Evolutionary conservation across 2,888 invertebrate genomes (phyloP), one percentile per base, ranked within the genome.

Genomic region (Nemotelus pantherinus): DNA sequence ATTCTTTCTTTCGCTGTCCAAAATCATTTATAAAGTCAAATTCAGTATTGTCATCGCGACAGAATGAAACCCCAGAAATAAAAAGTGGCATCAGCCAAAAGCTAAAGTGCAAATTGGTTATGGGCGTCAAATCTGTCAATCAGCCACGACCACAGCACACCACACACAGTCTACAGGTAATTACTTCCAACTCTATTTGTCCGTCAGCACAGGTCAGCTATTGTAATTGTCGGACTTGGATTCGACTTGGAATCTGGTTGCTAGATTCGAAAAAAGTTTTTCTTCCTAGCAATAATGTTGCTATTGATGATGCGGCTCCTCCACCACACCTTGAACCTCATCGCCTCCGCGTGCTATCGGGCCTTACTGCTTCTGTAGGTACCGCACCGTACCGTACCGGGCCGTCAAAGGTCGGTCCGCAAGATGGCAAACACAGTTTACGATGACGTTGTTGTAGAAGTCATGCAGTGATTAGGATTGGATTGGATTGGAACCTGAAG

Each of bases 71-170:
- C 50, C n/a, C 50, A 10, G 9, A 67, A 47, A 47, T 55, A 55
- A 53, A 47, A 53, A 45, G 43, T 41, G 47, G 25, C 70, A 70
- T 70, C 41, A 43, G 7, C 57, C 57, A 58, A 58, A 74, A 50
- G 74, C 74, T 63, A 74, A 63, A 74, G 74, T 74, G 74, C 74
- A 63, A 74, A 74, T 74, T 74, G 74, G 63, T 74, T 74, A 74
- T 74, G 74, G 74, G 74, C 74, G 74, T 60, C 10, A 74, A 74
- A 74, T 60, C 74, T 74, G 74, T 74, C 74, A 74, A 74, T 74
- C 74, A 72, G 71, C 3, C 57, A 63, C 63, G 25, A 63, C 63
- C 63, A 63, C 70, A 58, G 25, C 58, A 67, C 47, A 50, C 67
- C 47, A 47, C 72, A 72, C 72, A 72, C 72, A 45, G 65, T 53